These are phyloP conservation scores for Temnothorax ravouxi DNA, from an alignment of 2,888 invertebrate genomes.

Conservation along the genomic window DNA sequence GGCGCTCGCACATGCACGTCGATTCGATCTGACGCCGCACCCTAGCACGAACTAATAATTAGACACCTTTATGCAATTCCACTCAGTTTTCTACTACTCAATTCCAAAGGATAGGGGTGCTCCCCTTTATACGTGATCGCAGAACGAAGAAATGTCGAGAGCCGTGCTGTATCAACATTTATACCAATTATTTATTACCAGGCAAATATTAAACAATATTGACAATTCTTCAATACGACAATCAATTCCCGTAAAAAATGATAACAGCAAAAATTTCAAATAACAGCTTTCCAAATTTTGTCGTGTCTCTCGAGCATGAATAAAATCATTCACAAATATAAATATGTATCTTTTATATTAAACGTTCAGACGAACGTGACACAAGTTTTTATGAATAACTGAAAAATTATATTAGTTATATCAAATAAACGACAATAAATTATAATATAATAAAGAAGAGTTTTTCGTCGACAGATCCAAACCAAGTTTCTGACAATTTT, in stretches of 20 bases:
- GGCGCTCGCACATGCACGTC: conserved; percentile 80
- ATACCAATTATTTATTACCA: neutral
- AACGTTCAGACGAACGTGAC: neutral
- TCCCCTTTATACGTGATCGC: neutral
- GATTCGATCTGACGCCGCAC: conserved; percentile 84
- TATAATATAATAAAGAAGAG: neutral
- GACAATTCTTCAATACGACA: neutral
- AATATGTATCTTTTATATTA: neutral
- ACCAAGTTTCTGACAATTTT: neutral
- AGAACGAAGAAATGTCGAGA: neutral
- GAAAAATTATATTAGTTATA: conserved; percentile 6
- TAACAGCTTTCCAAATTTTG: neutral
- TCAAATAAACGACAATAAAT: neutral
- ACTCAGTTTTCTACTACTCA: conserved; percentile 60
- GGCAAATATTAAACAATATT: neutral
- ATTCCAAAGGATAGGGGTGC: conserved; percentile 3
- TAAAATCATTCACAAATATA: neutral
- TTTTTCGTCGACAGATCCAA: neutral
- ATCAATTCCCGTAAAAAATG: neutral
- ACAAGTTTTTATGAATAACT: neutral
- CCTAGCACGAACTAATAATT: conserved; percentile 84
- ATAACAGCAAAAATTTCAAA: neutral
- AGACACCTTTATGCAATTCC: conserved; percentile 82
- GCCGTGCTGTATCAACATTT: neutral
- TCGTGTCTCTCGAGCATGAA: neutral